These are phyloP conservation scores for Melanocharis versteri DNA, from an alignment of 2,113 vertebrate genomes.

Conservation along the genomic window DNA sequence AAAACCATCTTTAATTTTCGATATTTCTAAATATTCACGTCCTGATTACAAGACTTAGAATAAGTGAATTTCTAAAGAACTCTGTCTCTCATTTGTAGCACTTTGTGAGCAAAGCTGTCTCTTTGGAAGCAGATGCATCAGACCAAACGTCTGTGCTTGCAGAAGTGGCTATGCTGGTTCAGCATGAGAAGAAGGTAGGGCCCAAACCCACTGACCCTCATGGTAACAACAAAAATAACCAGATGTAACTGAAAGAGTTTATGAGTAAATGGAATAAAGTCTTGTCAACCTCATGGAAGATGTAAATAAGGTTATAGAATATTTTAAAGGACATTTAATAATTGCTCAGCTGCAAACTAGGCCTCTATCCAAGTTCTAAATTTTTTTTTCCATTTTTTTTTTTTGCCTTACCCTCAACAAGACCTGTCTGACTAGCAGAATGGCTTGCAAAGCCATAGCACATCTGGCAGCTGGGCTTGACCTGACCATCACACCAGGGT, in stretches of 20 bases:
- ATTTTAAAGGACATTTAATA: background rate
- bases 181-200: constrained; percentile 65
- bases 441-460: background rate
- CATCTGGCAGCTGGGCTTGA: background rate
- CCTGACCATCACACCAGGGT: background rate
- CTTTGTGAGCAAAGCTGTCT: constrained; percentile 71
- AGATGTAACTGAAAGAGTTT: background rate
- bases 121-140: constrained; percentile 67
- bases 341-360: background rate
- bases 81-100: background rate
- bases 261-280: background rate
- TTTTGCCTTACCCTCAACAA: background rate
- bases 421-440: background rate
- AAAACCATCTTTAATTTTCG: background rate
- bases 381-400: background rate
- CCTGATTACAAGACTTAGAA: background rate
- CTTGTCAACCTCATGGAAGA: background rate
- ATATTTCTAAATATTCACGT: background rate
- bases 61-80: background rate
- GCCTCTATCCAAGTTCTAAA: background rate
- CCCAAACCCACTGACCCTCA: background rate
- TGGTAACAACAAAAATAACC: background rate
- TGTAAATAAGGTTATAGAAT: background rate
- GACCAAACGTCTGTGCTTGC: constrained; percentile 77
- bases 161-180: constrained; percentile 60